These are phyloP conservation scores for Podarcis raffonei DNA, from an alignment of 2,113 vertebrate genomes.

Conservation along the genomic window DNA sequence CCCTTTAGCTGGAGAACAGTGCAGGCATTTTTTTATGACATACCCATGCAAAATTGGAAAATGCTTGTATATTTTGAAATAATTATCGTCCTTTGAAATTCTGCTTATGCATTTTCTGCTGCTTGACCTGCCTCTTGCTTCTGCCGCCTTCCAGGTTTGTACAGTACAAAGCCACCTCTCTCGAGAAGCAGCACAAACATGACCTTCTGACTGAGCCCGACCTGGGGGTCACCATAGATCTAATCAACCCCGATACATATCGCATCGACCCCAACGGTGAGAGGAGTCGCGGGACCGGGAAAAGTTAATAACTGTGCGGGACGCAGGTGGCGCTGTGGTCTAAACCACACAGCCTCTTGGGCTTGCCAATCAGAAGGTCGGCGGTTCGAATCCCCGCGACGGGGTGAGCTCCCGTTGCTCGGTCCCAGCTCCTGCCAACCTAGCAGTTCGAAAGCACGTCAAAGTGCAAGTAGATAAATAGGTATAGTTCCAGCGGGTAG, in stretches of 20 bases:
- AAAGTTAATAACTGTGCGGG: not conserved
- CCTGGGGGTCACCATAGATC: constrained; percentile 92
- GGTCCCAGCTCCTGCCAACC: no score
- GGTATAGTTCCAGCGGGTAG: fast-evolving
- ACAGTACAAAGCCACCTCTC: constrained; percentile 94
- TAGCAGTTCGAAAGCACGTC: no score
- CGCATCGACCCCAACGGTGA: constrained; percentile 88
- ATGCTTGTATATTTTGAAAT: not conserved
- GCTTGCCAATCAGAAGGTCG: no score
- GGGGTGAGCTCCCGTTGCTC: no score
- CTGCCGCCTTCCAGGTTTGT: constrained; percentile 82
- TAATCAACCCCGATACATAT: constrained; percentile 95
- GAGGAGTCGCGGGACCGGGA: constrained; percentile 11
- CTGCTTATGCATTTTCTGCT: not conserved
- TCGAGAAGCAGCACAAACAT: constrained; percentile 95
- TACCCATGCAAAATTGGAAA: not conserved
- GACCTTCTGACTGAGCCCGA: constrained; percentile 93
- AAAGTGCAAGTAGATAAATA: no score
- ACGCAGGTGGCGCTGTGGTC: no score
- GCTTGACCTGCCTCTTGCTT: not conserved
- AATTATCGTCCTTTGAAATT: not conserved
- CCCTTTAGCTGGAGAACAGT: not conserved
- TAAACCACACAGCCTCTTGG: no score
- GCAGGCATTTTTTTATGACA: not conserved
- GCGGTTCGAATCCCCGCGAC: no score